Evolutionary conservation across 2,797 vertebrate genomes (phyloP), one percentile per base, ranked within the genome.

Genomic region (Octomys mimax): DNA sequence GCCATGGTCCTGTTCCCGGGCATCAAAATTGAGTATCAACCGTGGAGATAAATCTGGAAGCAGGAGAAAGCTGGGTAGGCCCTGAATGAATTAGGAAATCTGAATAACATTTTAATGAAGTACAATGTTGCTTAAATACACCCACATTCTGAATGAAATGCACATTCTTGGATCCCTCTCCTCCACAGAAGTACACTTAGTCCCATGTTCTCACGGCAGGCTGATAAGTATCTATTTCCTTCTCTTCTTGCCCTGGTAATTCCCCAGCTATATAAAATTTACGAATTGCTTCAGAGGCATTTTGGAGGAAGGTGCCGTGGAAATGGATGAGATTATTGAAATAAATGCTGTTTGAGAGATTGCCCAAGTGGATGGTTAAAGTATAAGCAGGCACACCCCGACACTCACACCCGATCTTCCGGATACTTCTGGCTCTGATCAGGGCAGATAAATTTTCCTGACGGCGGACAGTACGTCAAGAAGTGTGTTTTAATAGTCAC

Each of bases 381-480:
- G 78, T 77, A 82, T 22, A 77, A 61, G 12, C 4, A 5, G 46
- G 70, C 84, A 49, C 61, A 24, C 89, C 59, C 52, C 46, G 5
- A 33, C 2, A 18, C 49, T 84, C 88, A 68, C n/a, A 77, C 7
- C 54, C 57, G n/a, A 36, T 21, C 22, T 9, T 64, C 54, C 64
- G 64, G 33, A 39, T 93, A 42, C 82, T 92, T 95, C 92, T 84
- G 3, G 39, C 70, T 97, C 78, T 92, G 92, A 96, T 95, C 93
- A 83, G 92, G 3, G 2, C 59, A 83, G 52, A 95, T 96, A 93
- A 80, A 89, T 94, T 96, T 91, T 94, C 68, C 82, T 96, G 94
- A 96, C 87, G 96, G 93, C n/a, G 93, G 91, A 77, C 66, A 87
- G 46, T 96, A 96, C 96, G 87, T 96, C 93, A 93, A 73, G 85